Evolutionary conservation across 2,888 invertebrate genomes (phyloP).

Genomic region (Barypeithes pellucidus): DNA sequence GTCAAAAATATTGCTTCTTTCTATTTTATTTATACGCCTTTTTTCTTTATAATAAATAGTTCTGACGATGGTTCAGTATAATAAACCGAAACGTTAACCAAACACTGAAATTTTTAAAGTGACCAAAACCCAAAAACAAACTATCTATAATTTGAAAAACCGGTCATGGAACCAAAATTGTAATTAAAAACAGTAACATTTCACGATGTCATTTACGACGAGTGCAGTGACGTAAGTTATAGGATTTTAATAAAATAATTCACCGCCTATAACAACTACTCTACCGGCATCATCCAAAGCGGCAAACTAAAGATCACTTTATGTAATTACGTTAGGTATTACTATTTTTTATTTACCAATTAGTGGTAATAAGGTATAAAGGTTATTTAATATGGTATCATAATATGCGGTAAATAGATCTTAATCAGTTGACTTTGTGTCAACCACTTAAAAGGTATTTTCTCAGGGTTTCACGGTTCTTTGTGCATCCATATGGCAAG

Average conservation of each 20-base stretch:
- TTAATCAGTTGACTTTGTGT: constrained; percentile 37
- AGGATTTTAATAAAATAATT: constrained; percentile 1
- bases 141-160: too few species aligned
- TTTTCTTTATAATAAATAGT: too few species aligned
- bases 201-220: too few species aligned
- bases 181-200: too few species aligned
- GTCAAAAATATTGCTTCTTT: too few species aligned
- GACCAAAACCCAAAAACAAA: too few species aligned
- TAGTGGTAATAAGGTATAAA: constrained; percentile 25
- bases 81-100: too few species aligned
- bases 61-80: too few species aligned
- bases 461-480: constrained; percentile 26
- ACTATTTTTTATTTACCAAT: constrained; percentile 33
- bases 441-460: constrained; percentile 37
- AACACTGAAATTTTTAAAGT: too few species aligned
- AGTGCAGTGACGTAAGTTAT: background rate
- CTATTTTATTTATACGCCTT: too few species aligned
- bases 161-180: too few species aligned
- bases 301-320: constrained; percentile 15
- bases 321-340: constrained; percentile 15
- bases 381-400: constrained; percentile 25
- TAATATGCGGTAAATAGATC: constrained; percentile 33
- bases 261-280: background rate
- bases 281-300: background rate
- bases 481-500: constrained; percentile 35